phyloP scores from a whole-genome alignment of 2,113 vertebrate species.

The Scalopus aquaticus region DNA sequence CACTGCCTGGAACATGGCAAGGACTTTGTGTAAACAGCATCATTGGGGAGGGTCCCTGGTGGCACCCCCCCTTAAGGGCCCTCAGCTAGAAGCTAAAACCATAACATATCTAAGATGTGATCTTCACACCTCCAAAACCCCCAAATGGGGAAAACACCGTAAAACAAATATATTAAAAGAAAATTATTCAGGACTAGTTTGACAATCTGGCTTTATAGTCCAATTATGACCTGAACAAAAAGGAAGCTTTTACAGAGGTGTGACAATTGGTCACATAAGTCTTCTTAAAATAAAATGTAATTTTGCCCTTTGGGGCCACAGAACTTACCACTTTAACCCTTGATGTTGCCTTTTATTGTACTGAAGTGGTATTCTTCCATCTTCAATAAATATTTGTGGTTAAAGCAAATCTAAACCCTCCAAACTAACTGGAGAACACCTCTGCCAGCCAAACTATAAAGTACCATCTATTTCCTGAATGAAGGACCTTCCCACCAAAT shows the following conservation, averaged over 20 bases:
- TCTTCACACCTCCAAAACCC: background rate
- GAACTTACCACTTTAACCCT: background rate
- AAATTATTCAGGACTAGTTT: background rate
- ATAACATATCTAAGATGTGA: background rate
- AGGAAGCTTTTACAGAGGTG: background rate
- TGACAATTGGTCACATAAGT: background rate
- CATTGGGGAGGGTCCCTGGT: background rate
- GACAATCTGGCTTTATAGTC: background rate
- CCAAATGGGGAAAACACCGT: background rate
- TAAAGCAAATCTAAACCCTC: background rate
- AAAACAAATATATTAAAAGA: background rate
- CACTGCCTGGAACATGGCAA: background rate
- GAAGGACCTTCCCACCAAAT: background rate
- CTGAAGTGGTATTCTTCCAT: background rate
- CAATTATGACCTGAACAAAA: background rate
- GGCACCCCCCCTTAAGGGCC: too few species aligned
- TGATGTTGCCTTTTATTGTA: background rate
- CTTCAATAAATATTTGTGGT: background rate
- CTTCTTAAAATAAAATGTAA: conserved; percentile 16
- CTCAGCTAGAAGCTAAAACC: background rate
- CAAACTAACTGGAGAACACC: background rate
- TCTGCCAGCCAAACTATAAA: background rate
- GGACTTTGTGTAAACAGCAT: background rate
- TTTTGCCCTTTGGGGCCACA: background rate
- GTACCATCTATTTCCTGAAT: background rate